A percentile compares a stretch with the other conserved stretches of the same genome.
phyloP scores from a whole-genome alignment of 2,797 vertebrate species.

The Harpagifer antarcticus region DNA sequence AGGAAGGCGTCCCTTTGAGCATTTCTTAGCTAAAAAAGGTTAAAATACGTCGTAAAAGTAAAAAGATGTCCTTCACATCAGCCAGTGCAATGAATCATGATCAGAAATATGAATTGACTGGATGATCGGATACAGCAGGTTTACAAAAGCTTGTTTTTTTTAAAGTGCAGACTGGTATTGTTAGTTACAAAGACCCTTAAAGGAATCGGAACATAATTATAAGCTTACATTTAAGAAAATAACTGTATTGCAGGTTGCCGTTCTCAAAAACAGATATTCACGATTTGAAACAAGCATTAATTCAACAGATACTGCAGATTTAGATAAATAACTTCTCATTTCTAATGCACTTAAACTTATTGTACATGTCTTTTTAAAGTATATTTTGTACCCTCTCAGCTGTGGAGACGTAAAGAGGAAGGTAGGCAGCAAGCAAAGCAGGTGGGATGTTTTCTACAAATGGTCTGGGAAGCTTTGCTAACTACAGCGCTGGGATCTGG shows the following conservation, averaged over 20 bases:
- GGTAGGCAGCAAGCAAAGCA: not conserved
- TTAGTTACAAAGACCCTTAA: too few relatives aligned
- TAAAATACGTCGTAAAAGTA: not conserved
- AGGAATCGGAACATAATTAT: too few relatives aligned
- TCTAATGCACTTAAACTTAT: too few relatives aligned
- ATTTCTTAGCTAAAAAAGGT: not conserved
- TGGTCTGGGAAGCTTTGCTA: conserved; percentile 4
- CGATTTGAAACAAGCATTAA: too few relatives aligned
- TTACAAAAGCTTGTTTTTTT: not conserved
- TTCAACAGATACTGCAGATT: too few relatives aligned
- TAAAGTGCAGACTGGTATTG: not conserved
- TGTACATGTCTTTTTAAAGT: not conserved
- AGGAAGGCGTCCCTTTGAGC: not conserved
- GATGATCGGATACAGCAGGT: not conserved
- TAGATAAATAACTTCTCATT: too few relatives aligned
- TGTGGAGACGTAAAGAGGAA: not conserved
- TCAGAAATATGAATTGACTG: not conserved
- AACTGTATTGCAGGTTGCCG: too few relatives aligned
- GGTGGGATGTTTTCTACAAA: not conserved
- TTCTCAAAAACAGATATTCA: too few relatives aligned
- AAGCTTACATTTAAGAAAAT: too few relatives aligned
- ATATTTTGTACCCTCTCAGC: not conserved
- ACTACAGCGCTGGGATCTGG: not conserved
- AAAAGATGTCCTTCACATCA: not conserved
- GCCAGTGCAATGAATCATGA: conserved; percentile 3